Percentiles rank a stretch among this genome's conserved stretches.
phyloP scores from a whole-genome alignment of 2,113 vertebrate genomes.

The Rhinichthys klamathensis region DNA sequence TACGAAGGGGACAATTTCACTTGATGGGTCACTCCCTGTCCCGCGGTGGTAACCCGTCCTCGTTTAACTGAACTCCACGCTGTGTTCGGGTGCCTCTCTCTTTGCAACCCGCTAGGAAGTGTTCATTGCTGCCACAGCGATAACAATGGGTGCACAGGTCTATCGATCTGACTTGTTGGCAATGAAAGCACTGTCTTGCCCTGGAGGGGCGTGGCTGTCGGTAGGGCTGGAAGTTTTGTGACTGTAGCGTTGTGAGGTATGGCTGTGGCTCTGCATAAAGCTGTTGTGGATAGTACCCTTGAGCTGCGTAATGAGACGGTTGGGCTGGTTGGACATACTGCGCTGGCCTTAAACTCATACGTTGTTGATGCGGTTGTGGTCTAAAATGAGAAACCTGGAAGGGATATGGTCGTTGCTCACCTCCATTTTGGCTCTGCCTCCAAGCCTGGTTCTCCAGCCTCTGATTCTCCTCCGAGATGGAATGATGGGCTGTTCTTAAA shows the following conservation, averaged over 20 bases:
- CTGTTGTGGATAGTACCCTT: background rate
- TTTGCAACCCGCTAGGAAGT: slow-evolving; percentile 23
- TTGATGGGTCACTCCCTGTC: slow-evolving; percentile 42
- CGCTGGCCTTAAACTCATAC: background rate
- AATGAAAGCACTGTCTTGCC: slow-evolving; percentile 37
- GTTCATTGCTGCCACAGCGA: slow-evolving; percentile 48
- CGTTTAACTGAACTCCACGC: background rate
- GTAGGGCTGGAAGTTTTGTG: background rate
- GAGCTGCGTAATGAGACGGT: background rate
- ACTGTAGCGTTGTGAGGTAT: background rate
- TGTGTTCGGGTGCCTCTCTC: background rate
- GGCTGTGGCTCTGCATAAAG: background rate
- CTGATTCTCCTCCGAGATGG: background rate
- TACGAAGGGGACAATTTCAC: background rate
- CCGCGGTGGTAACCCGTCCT: slow-evolving; percentile 26
- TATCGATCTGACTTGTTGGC: slow-evolving; percentile 5
- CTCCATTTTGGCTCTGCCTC: background rate
- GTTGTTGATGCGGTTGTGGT: background rate
- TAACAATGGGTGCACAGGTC: background rate
- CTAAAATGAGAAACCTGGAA: background rate
- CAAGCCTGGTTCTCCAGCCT: background rate
- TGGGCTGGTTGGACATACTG: background rate
- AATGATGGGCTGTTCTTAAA: background rate
- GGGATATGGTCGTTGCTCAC: background rate
- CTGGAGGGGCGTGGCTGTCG: background rate